Evolutionary conservation across 2,888 invertebrate genomes (phyloP).

Genomic region (Halocaridina rubra): DNA sequence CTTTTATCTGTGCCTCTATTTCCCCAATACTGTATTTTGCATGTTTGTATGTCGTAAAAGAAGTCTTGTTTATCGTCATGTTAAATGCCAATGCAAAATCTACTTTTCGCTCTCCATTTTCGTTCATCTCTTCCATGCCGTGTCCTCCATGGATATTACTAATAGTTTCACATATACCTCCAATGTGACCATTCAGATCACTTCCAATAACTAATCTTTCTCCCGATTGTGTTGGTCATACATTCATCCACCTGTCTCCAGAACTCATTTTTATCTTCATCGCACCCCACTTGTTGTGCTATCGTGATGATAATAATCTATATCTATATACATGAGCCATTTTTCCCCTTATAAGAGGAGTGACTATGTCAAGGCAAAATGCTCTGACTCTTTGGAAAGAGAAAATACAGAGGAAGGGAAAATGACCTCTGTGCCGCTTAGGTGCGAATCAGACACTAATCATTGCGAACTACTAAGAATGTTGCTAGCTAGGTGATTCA

Average conservation of each 20-base stretch:
- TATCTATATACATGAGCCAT: too few relatives aligned
- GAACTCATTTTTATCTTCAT: background rate
- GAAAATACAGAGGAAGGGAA: too few relatives aligned
- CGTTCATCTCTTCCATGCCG: background rate
- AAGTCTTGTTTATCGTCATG: background rate
- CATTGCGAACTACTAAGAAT: too few relatives aligned
- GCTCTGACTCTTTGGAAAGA: too few relatives aligned
- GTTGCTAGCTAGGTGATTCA: too few relatives aligned
- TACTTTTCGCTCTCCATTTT: background rate
- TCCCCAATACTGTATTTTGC: background rate
- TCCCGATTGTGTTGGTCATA: background rate
- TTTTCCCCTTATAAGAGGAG: too few relatives aligned
- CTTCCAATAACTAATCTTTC: background rate
- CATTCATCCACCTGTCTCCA: background rate
- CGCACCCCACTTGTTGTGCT: background rate
- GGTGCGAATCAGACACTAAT: too few relatives aligned
- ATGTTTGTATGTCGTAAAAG: background rate
- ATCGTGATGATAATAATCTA: too few relatives aligned
- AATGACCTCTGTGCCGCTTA: too few relatives aligned
- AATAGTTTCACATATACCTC: background rate
- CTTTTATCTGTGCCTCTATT: background rate
- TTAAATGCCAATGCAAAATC: conserved; percentile 18
- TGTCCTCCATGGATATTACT: conserved; percentile 1
- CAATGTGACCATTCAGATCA: background rate
- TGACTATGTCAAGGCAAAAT: too few relatives aligned